Evolutionary conservation across 2,113 vertebrate species (phyloP).

Genomic region (Pionites leucogaster): DNA sequence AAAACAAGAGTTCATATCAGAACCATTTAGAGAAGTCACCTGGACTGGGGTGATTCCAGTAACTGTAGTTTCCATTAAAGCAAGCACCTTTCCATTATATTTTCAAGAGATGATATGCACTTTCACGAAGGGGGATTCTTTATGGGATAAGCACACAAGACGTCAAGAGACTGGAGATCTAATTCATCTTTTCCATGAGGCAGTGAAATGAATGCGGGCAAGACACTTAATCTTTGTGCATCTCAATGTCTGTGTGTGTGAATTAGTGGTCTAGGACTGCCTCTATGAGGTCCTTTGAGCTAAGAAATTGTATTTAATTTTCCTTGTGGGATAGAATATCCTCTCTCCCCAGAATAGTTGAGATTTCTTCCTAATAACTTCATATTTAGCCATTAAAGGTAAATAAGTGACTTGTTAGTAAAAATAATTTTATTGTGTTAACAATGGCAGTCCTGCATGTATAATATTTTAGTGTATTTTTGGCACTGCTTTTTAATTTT

Average conservation of each 20-base stretch:
- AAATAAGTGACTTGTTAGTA: not conserved
- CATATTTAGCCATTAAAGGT: not conserved
- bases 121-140: not conserved
- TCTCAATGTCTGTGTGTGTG: not conserved
- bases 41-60: not conserved
- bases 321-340: not conserved
- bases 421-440: not conserved
- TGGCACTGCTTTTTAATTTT: not conserved
- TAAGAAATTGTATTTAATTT: not conserved
- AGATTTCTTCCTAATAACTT: not conserved
- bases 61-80: not conserved
- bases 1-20: not conserved
- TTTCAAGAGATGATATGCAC: not conserved
- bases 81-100: not conserved
- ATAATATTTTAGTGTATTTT: not conserved
- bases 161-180: not conserved
- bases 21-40: not conserved
- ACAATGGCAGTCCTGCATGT: not conserved
- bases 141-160: not conserved
- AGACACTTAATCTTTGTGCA: not conserved
- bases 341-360: not conserved
- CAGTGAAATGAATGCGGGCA: not conserved
- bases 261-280: fast-evolving
- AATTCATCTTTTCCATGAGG: not conserved
- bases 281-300: not conserved